These are phyloP conservation scores for Clarias laeviceps DNA, from an alignment of 2,797 vertebrate genomes.

Conservation along the genomic window DNA sequence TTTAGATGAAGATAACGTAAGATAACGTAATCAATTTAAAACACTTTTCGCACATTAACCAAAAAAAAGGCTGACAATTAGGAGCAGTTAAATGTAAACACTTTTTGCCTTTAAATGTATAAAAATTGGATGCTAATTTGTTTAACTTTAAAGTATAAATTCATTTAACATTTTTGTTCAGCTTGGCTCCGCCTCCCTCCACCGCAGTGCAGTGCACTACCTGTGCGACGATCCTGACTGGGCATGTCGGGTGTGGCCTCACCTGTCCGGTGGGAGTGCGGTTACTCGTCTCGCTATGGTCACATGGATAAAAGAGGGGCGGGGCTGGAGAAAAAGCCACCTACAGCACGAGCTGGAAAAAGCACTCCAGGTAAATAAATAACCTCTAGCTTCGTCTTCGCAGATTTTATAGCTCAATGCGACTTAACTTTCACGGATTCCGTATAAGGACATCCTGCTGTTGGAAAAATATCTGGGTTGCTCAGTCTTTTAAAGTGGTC, in stretches of 20 bases:
- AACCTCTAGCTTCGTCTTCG: not conserved
- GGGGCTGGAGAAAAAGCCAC: slow-evolving; percentile 36
- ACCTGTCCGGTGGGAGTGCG: slow-evolving; percentile 60
- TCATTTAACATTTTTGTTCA: slow-evolving; percentile 54
- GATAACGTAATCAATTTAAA: not conserved
- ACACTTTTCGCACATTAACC: too few relatives aligned
- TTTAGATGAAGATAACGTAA: not conserved
- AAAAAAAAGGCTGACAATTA: not conserved
- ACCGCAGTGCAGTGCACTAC: slow-evolving; percentile 73
- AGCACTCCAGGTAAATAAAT: slow-evolving; percentile 74
- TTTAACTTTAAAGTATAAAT: too few relatives aligned
- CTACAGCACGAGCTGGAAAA: slow-evolving; percentile 64
- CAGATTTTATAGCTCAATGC: too few relatives aligned
- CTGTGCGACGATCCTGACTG: slow-evolving; percentile 67
- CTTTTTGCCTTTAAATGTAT: not conserved
- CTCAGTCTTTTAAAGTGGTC: too few relatives aligned
- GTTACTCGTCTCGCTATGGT: slow-evolving; percentile 75
- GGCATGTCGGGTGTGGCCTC: slow-evolving; percentile 66
- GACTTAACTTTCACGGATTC: not conserved
- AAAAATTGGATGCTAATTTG: not conserved
- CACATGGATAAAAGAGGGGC: slow-evolving; percentile 68
- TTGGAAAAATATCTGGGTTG: not conserved
- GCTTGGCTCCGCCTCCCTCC: slow-evolving; percentile 81
- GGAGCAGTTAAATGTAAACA: not conserved
- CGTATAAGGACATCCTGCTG: not conserved